These are phyloP conservation scores for Crypturellus tataupa DNA, from an alignment of 2,797 vertebrate genomes.

Conservation along the genomic window DNA sequence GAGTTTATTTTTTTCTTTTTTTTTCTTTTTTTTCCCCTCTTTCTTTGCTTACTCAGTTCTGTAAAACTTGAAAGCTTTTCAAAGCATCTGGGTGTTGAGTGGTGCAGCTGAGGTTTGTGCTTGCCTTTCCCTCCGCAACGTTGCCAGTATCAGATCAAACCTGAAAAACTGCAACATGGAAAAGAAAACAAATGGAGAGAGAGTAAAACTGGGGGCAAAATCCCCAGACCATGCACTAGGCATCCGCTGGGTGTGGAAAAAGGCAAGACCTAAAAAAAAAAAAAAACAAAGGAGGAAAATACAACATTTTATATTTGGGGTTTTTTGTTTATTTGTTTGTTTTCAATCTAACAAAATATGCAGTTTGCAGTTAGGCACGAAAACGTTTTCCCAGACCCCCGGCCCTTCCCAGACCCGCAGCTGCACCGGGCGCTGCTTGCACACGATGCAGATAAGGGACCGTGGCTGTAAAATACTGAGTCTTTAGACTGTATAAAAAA, in stretches of 20 bases:
- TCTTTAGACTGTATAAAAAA: slow-evolving; percentile 36
- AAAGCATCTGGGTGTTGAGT: slow-evolving; percentile 41
- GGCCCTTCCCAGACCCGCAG: slow-evolving; percentile 2
- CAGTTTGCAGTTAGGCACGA: not conserved
- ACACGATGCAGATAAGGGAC: slow-evolving; percentile 39
- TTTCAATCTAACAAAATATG: not conserved
- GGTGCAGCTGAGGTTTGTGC: slow-evolving; percentile 46
- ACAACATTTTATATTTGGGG: not conserved
- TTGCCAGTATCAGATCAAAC: slow-evolving; percentile 52
- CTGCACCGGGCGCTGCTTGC: not conserved
- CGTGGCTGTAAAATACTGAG: slow-evolving; percentile 1
- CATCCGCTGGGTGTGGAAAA: not conserved
- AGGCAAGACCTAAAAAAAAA: not conserved
- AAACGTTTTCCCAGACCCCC: rapidly evolving
- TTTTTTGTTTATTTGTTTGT: not conserved
- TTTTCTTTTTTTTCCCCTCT: not conserved
- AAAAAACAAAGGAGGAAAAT: not conserved
- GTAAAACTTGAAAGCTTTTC: slow-evolving; percentile 68
- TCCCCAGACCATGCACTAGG: slow-evolving; percentile 17
- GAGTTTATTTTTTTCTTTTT: slow-evolving; percentile 57
- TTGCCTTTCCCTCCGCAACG: slow-evolving; percentile 22
- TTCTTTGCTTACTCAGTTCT: slow-evolving; percentile 57
- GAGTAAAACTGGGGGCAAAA: slow-evolving; percentile 27
- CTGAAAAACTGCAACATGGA: not conserved
- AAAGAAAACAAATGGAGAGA: slow-evolving; percentile 46